Evolutionary conservation across 2,888 invertebrate genomes (phyloP).

Genomic region (Teleogryllus oceanicus): DNA sequence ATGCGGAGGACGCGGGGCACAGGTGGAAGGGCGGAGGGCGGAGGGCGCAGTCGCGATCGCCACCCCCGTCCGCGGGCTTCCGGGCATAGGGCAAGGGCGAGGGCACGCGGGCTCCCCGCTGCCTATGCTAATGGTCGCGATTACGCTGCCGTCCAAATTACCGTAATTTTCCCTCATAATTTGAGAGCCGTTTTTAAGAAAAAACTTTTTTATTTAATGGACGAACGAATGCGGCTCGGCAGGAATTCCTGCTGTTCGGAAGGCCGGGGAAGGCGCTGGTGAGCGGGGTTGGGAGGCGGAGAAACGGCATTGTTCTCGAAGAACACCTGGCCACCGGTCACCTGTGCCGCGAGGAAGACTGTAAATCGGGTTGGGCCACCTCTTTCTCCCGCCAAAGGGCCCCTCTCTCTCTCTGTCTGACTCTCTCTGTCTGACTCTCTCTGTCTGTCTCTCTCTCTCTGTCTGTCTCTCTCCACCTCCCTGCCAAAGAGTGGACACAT

Average conservation of each 20-base stretch:
- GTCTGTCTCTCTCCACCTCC: too few relatives aligned
- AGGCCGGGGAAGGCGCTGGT: too few relatives aligned
- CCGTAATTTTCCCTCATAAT: slow-evolving; percentile 30
- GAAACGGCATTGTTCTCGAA: neutral
- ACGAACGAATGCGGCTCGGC: neutral
- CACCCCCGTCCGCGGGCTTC: neutral
- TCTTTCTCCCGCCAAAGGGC: too few relatives aligned
- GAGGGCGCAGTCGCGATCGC: neutral
- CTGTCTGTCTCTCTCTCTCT: too few relatives aligned
- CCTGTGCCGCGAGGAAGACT: neutral
- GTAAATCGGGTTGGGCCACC: too few relatives aligned
- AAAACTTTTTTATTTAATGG: neutral
- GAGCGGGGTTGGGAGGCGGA: neutral
- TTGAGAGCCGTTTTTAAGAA: slow-evolving; percentile 27
- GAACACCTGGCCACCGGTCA: slow-evolving; percentile 7
- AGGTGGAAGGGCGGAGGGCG: neutral
- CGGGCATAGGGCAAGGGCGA: neutral
- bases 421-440: too few relatives aligned
- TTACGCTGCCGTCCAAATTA: slow-evolving; percentile 27
- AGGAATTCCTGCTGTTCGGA: neutral
- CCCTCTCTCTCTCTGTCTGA: too few relatives aligned
- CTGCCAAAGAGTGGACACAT: too few relatives aligned
- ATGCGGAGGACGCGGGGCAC: neutral
- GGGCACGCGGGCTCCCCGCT: neutral
- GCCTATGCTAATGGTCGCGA: slow-evolving; percentile 26